Percentiles rank a stretch among this genome's conserved stretches.
phyloP scores from a whole-genome alignment of 2,888 invertebrate species.

The Drymonia ruficornis region DNA sequence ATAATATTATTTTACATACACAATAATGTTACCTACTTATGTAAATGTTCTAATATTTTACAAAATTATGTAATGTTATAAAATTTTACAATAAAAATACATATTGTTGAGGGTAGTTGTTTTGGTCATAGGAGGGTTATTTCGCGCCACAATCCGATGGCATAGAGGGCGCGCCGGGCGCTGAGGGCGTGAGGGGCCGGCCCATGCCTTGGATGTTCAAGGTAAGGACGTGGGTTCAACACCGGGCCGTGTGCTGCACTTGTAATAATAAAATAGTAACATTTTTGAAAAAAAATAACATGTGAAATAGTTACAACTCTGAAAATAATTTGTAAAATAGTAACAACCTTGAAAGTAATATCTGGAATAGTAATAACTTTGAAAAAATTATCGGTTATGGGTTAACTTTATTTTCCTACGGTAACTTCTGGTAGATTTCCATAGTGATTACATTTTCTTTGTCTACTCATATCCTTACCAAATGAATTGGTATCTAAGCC shows the following conservation, averaged over 20 bases:
- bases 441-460: neutral
- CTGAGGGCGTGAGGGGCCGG: constrained; percentile 49
- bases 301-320: no score
- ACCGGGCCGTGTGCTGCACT: constrained; percentile 13
- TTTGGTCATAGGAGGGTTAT: constrained; percentile 58
- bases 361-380: no score
- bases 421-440: neutral
- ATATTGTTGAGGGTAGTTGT: constrained; percentile 51
- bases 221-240: constrained; percentile 45
- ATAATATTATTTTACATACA: no score
- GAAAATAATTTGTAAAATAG: no score
- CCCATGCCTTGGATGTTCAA: constrained; percentile 64
- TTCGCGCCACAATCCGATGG: constrained; percentile 54
- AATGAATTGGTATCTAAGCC: neutral
- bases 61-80: no score
- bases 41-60: no score
- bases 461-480: neutral
- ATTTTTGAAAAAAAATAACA: no score
- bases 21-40: no score
- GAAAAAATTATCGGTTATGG: no score
- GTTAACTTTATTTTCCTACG: no score
- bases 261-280: no score
- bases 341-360: no score
- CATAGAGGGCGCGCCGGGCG: constrained; percentile 42
- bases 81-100: constrained; percentile 15